These are phyloP conservation scores for Sebastes kiyomatsui DNA, from an alignment of 2,797 vertebrate genomes.

Conservation along the genomic window DNA sequence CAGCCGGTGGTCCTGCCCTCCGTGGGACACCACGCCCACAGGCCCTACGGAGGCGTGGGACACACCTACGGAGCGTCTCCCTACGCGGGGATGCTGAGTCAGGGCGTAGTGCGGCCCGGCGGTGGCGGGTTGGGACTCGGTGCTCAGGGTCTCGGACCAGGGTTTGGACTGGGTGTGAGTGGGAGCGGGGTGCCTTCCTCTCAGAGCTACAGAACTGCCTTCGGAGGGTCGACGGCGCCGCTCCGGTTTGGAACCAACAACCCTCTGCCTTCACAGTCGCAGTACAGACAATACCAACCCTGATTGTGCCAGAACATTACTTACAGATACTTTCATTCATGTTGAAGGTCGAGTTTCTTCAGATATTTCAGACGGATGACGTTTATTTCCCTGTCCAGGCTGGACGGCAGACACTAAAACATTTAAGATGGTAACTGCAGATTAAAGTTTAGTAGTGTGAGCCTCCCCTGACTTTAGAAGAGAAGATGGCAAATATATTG, in stretches of 20 bases:
- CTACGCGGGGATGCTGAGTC: conserved; percentile 81
- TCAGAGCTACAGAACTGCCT: conserved; percentile 89
- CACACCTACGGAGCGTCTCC: conserved; percentile 83
- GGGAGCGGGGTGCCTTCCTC: conserved; percentile 55
- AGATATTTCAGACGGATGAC: not conserved
- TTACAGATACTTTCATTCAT: not conserved
- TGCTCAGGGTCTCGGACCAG: conserved; percentile 74
- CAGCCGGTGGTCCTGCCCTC: conserved; percentile 86
- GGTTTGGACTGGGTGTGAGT: conserved; percentile 43
- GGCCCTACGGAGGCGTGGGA: conserved; percentile 85
- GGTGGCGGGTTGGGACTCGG: conserved; percentile 49
- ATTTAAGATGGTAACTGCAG: not conserved
- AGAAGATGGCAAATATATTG: not conserved
- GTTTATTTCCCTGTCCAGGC: not conserved
- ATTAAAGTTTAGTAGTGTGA: not conserved
- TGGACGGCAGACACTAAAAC: not conserved
- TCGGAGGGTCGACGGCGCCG: conserved; percentile 72
- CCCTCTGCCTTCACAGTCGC: conserved; percentile 68
- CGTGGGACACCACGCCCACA: conserved; percentile 78
- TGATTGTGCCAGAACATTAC: conserved; percentile 60
- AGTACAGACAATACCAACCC: conserved; percentile 82
- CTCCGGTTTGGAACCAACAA: conserved; percentile 82
- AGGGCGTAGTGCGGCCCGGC: conserved; percentile 78
- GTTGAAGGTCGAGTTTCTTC: not conserved
- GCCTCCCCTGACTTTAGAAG: not conserved